Base-by-base conservation (phyloP, 2,888 invertebrate genomes). In the Ariolimax columbianus region DNA sequence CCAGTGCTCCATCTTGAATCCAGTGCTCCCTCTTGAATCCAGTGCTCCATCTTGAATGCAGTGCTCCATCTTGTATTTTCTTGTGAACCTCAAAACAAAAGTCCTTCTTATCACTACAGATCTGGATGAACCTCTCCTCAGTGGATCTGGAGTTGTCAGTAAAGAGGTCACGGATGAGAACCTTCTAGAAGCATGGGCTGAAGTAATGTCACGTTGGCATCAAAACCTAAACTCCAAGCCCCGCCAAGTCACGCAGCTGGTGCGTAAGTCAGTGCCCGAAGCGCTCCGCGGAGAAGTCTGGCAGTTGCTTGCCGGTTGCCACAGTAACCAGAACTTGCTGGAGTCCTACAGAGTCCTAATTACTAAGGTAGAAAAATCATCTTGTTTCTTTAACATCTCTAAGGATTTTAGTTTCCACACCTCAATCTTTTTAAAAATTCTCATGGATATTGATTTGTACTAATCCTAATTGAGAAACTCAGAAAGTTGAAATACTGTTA, bases 281-380 rank as follows among this genome's bases (percentile, higher is more conserved):
- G 98, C 99, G 0, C 95, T 99, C 59, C 96, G 99, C 70, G 98
- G 98, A 0, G 98, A 98, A 94, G 98, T 99, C 77, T 99, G 99
- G 99, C 98, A 98, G 94, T 96, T 99, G 86, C 95, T 99, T 88
- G 97, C 98, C 30, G 97, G 97, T 68, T 97, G 97, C 83, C 97
- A 97, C 91, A 97, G 97, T 93, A 92, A 90, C 83, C 88, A 89
- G 14, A 93, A 93, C 82, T 90, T 98, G 94, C 97, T 98, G 96
- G 98, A 99, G 92, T 97, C 96, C n/a, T 99, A 99, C 94, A 96
- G 98, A 91, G 96, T 97, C 75, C 96, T 99, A 73, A 97, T 99
- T 86, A 97, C 97, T 88, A 98, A 98, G 95, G 98, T 97, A 85
- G 85, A 0, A n/a, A 63, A n/a, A n/a, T n/a, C n/a, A n/a, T n/a